Evolutionary conservation across 2,113 vertebrate genomes (phyloP).

Genomic region (Pelmatolapia mariae): DNA sequence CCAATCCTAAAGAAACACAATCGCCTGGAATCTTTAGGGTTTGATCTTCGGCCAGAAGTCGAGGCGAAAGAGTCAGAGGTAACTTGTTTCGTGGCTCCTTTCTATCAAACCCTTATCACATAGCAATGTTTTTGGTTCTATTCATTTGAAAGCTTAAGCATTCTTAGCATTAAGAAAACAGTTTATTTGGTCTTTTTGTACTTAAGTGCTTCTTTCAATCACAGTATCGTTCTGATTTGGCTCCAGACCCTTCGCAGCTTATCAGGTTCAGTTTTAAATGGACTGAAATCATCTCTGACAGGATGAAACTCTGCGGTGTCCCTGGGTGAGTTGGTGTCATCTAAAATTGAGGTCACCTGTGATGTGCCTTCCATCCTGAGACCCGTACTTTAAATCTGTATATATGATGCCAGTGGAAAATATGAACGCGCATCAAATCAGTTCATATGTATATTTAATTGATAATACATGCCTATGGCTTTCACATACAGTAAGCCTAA

Average conservation of each 20-base stretch:
- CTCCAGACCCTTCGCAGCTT: background rate
- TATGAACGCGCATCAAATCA: background rate
- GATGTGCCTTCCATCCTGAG: background rate
- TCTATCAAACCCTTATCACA: background rate
- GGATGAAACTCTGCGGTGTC: background rate
- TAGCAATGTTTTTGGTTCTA: background rate
- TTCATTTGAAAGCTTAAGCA: background rate
- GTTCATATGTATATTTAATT: background rate
- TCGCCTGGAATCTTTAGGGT: background rate
- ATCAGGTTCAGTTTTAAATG: background rate
- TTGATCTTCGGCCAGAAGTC: background rate
- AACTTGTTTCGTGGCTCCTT: background rate
- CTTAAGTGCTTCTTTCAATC: background rate
- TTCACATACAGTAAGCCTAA: background rate
- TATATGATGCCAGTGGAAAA: background rate
- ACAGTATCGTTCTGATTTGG: background rate
- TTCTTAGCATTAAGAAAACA: accelerated
- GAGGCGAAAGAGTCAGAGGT: background rate
- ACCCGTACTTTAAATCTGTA: background rate
- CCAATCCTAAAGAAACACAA: background rate
- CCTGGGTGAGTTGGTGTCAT: background rate
- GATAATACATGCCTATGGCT: background rate
- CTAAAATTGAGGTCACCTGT: background rate
- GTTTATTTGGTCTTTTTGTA: background rate
- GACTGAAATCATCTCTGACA: background rate